Evolutionary conservation across 2,797 vertebrate species (phyloP), one percentile per base, ranked within the genome.

Genomic region (Presbytis comata): DNA sequence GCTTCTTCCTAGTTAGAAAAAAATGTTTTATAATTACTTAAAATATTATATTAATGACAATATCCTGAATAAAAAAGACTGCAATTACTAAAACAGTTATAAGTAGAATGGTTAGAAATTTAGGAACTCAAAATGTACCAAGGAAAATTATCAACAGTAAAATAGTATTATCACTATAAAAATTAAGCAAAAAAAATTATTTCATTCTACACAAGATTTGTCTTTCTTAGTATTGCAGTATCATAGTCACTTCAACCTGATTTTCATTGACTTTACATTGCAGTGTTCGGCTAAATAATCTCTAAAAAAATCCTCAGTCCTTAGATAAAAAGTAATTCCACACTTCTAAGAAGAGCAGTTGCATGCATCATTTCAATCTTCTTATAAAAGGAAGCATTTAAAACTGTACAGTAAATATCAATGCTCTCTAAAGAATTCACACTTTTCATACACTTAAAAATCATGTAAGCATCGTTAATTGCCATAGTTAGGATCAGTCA

Each of bases 1-100:
- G 99, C 99, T 99, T 99, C 99, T 98, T 99, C 99, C 99, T 99
- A 98, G 89, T 96, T 70, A 95, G 85, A 97, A 98, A 33, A 97
- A 90, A 96, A 87, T 96, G 24, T 88, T 98, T 96, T 85, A 67
- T 53, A 97, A 97, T 97, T 97, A 97, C 83, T 88, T 67, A 84
- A 92, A 92, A 97, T 61, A 85, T 55, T 46, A 59, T 61, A 79
- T 80, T 97, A 91, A 96, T 64, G 67, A 53, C 6, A 74, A 98
- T n/a, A 53, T 0, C 78, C n/a, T 59, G 96, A 98, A 92, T 59
- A 70, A 89, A 94, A 95, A 6, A 87, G 7, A 97, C 0, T 76
- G 53, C 81, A 91, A 91, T 95, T 94, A 92, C 13, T 78, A 81
- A 80, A 92, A 81, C 13, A 92, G 8, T 87, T 74, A 8, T 44